A percentile compares a stretch with the other conserved stretches of the same genome.
These are phyloP conservation scores for Merluccius polli DNA, from an alignment of 2,797 vertebrate genomes.

Conservation along the genomic window DNA sequence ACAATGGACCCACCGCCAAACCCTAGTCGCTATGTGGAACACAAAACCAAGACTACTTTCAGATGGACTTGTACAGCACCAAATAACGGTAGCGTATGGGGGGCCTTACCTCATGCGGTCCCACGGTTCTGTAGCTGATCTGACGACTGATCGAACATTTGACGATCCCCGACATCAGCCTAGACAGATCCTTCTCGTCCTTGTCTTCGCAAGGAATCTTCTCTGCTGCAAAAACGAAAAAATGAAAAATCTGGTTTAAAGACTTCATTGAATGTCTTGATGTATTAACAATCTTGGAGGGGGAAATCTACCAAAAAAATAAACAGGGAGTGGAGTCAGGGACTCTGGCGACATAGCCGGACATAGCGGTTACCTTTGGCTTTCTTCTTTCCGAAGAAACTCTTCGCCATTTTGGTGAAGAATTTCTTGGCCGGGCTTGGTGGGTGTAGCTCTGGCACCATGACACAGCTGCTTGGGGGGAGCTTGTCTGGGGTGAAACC, in stretches of 20 bases:
- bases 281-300: not conserved
- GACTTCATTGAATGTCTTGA: not conserved
- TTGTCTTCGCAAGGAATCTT: conserved; percentile 80
- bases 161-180: conserved; percentile 88
- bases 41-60: not conserved
- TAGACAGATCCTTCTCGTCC: conserved; percentile 86
- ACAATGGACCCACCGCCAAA: not conserved
- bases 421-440: conserved; percentile 92
- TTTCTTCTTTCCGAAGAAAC: conserved; percentile 91
- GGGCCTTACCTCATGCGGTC: conserved; percentile 78
- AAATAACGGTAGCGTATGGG: not conserved
- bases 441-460: conserved; percentile 88
- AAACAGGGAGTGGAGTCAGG: not conserved
- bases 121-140: conserved; percentile 86
- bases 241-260: not conserved
- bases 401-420: conserved; percentile 95
- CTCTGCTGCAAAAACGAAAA: conserved; percentile 69
- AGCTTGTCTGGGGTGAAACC: conserved; percentile 92
- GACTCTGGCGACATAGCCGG: not conserved
- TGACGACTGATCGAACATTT: conserved; percentile 90
- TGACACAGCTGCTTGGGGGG: conserved; percentile 89
- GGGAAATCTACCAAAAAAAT: not conserved
- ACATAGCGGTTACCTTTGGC: conserved; percentile 75
- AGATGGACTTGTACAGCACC: not conserved
- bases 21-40: not conserved